Percentiles rank a stretch among this genome's conserved stretches.
Conservation (phyloP, 2,888 invertebrate species). For the Antheraea assamensis region DNA sequence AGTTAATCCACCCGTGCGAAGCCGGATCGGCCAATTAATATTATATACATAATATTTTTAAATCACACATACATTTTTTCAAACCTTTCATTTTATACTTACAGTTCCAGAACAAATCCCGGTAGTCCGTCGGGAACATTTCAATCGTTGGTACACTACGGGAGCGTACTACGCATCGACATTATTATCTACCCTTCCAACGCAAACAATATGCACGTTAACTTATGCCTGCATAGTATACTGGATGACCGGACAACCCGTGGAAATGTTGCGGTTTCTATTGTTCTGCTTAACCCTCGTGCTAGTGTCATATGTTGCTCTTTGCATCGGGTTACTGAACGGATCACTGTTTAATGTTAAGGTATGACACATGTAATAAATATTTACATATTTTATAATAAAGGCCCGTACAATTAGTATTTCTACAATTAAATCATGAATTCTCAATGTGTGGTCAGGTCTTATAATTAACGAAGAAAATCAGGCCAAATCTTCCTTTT, state of each 20-base stretch:
- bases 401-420: too few species aligned
- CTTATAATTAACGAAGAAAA: too few species aligned
- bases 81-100: constrained; percentile 20
- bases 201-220: constrained; percentile 89
- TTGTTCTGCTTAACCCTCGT: constrained; percentile 88
- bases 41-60: too few species aligned
- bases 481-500: too few species aligned
- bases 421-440: too few species aligned
- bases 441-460: too few species aligned
- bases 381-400: not conserved
- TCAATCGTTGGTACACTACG: constrained; percentile 95
- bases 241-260: constrained; percentile 92
- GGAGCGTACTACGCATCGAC: constrained; percentile 91
- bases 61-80: too few species aligned
- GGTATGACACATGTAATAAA: constrained; percentile 69
- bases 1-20: too few species aligned
- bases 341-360: constrained; percentile 91
- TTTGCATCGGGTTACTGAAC: constrained; percentile 92
- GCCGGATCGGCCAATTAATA: too few species aligned
- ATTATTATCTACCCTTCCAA: constrained; percentile 90
- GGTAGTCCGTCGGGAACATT: constrained; percentile 90
- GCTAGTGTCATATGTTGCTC: constrained; percentile 91
- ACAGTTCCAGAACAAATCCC: constrained; percentile 93
- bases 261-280: constrained; percentile 87
- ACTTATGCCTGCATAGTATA: constrained; percentile 91